Evolutionary conservation across 2,888 invertebrate species (phyloP).

Genomic region (Slavum lentiscoides): DNA sequence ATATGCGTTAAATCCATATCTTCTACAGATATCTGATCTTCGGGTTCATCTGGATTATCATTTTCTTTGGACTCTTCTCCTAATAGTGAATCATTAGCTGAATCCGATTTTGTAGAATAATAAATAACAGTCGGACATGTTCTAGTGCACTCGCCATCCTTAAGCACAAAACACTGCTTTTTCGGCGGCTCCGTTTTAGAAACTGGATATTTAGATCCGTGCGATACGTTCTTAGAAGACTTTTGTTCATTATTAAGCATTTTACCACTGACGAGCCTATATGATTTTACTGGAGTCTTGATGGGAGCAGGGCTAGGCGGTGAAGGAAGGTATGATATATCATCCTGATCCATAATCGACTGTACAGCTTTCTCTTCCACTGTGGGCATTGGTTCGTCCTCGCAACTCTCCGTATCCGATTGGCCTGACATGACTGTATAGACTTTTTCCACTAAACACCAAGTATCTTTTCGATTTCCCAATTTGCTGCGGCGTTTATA

Average conservation of each 20-base stretch:
- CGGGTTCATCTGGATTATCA: conserved; percentile 43
- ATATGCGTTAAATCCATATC: conserved; percentile 25
- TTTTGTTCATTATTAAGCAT: conserved; percentile 54
- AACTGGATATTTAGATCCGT: conserved; percentile 56
- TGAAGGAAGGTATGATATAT: neutral
- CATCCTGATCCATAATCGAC: conserved; percentile 33
- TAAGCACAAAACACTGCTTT: conserved; percentile 23
- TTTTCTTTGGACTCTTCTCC: conserved; percentile 48
- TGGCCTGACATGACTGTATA: conserved; percentile 54
- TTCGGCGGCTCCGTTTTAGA: conserved; percentile 52
- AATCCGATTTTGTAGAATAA: conserved; percentile 27
- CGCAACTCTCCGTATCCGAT: conserved; percentile 55
- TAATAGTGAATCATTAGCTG: conserved; percentile 16
- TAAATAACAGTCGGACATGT: conserved; percentile 25
- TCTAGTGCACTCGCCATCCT: conserved; percentile 42
- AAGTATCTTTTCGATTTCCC: conserved; percentile 50
- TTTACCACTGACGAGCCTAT: conserved; percentile 55
- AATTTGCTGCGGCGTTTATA: conserved; percentile 79
- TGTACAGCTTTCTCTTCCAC: conserved; percentile 54
- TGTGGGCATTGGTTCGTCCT: conserved; percentile 54
- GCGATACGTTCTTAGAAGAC: conserved; percentile 55
- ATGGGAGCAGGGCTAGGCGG: conserved; percentile 14
- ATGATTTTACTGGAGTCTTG: conserved; percentile 53
- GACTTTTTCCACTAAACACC: conserved; percentile 50
- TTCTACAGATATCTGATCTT: conserved; percentile 47